Evolutionary conservation across 1,140 invertebrate species (phyloP), one percentile per base, ranked within the genome.

Genomic region (Drosophila triauraria): DNA sequence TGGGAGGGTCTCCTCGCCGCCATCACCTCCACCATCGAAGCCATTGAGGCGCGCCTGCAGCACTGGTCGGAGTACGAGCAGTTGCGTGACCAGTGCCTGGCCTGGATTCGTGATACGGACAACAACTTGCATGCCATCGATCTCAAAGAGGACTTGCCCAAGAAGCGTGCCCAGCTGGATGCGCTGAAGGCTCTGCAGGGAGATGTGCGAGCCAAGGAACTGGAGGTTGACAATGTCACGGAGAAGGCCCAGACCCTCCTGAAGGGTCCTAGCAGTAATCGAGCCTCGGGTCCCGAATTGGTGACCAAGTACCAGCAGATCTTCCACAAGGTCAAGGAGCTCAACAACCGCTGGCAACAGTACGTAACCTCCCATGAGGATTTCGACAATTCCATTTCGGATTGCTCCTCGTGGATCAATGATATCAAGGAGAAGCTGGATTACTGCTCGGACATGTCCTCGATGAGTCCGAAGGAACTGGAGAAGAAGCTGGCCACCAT

Each of bases 11-110:
- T 98, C 1, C 93, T 96, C 0, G 96, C 97, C 0, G 94, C 96
- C 20, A 95, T 97, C 5, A 95, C 95, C 83, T 95, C 96, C 4
- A 96, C 96, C 1, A 96, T 98, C 61, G 96, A 97, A 77, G 94
- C 94, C 0, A 91, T 98, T 32, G 96, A 98, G 93, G 95, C 94
- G 23, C 98, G 98, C 90, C 94, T 98, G 4, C 96, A 97, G 78
- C 96, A 97, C 83, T 99, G 98, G 98, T 95, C 95, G 63, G 97
- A 98, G 84, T 99, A 98, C 93, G 98, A 99, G 92, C 94, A 94
- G n/a, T 94, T 97, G 64, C 96, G 97, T 83, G 97, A 99, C 76
- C 95, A 96, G 59, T 98, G 97, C 75, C 93, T 97, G 35, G 92
- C 94, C n/a, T 99, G 98, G 98, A 95, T 99, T 54, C 95, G 97